Evolutionary conservation across 2,888 invertebrate species (phyloP).

Genomic region (Molorchus minor): DNA sequence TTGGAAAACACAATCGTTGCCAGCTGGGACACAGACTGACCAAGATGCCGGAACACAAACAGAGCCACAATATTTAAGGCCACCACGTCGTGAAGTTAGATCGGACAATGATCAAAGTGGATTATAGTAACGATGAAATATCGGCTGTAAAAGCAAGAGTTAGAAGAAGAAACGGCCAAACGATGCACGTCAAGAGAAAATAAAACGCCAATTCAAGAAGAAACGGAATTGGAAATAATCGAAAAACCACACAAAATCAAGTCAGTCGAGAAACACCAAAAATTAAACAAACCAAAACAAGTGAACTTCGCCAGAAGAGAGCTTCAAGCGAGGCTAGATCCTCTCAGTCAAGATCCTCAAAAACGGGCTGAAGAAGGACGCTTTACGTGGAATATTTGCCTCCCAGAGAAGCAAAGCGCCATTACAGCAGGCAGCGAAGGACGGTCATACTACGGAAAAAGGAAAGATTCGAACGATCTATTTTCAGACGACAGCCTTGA

Average conservation of each 20-base stretch:
- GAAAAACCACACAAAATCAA: slow-evolving; percentile 46
- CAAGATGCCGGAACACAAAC: slow-evolving; percentile 86
- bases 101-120: slow-evolving; percentile 77
- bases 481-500: slow-evolving; percentile 62
- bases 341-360: slow-evolving; percentile 51
- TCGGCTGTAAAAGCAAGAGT: slow-evolving; percentile 58
- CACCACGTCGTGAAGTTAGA: slow-evolving; percentile 72
- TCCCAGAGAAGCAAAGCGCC: slow-evolving; percentile 73
- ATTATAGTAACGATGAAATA: slow-evolving; percentile 56
- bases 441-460: slow-evolving; percentile 42
- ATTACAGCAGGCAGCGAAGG: slow-evolving; percentile 53
- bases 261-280: slow-evolving; percentile 51
- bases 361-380: slow-evolving; percentile 71
- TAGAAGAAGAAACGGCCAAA: slow-evolving; percentile 52
- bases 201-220: slow-evolving; percentile 80
- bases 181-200: slow-evolving; percentile 71
- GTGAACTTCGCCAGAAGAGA: slow-evolving; percentile 71
- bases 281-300: slow-evolving; percentile 68
- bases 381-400: slow-evolving; percentile 78
- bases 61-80: slow-evolving; percentile 69
- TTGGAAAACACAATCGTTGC: slow-evolving; percentile 87
- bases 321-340: slow-evolving; percentile 64
- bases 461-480: slow-evolving; percentile 27
- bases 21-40: slow-evolving; percentile 85
- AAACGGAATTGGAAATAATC: slow-evolving; percentile 65